Percentiles rank a stretch among this genome's conserved stretches.
phyloP scores from a whole-genome alignment of 2,113 vertebrate genomes.

The Alligator mississippiensis region DNA sequence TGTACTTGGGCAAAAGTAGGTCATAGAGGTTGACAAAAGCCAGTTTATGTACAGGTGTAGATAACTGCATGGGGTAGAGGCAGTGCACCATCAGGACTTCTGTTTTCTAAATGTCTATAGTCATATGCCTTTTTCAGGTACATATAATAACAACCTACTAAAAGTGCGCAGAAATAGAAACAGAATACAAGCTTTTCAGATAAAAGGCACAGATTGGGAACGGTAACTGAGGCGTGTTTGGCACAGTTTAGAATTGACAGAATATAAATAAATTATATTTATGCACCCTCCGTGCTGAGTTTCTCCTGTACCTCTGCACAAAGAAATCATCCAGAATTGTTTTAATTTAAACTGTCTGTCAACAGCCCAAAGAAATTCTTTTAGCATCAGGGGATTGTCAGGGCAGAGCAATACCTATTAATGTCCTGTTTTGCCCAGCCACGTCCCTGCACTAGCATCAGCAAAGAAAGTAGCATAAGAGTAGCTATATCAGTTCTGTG shows the following conservation, averaged over 20 bases:
- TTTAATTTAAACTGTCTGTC: background rate
- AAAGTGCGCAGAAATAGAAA: background rate
- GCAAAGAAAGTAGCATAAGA: background rate
- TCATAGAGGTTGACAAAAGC: background rate
- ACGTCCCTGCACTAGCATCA: background rate
- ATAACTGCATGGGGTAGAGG: background rate
- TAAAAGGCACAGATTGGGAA: background rate
- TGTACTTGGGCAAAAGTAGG: background rate
- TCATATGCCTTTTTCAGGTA: background rate
- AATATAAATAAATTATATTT: fast-evolving
- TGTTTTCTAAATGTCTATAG: fast-evolving
- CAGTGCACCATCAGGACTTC: fast-evolving
- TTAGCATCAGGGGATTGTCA: fast-evolving
- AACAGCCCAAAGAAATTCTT: background rate
- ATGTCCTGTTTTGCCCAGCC: background rate
- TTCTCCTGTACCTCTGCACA: background rate
- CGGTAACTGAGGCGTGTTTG: background rate
- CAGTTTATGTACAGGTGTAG: fast-evolving
- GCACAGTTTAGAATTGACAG: background rate
- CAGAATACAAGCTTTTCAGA: background rate
- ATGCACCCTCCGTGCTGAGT: background rate
- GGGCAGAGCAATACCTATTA: background rate
- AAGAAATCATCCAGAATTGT: background rate
- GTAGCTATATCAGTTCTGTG: background rate
- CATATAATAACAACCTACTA: background rate